Percentiles rank a stretch among this genome's conserved stretches.
Evolutionary conservation across 2,797 vertebrate species (phyloP).

Genomic region (Taenioides sp.): DNA sequence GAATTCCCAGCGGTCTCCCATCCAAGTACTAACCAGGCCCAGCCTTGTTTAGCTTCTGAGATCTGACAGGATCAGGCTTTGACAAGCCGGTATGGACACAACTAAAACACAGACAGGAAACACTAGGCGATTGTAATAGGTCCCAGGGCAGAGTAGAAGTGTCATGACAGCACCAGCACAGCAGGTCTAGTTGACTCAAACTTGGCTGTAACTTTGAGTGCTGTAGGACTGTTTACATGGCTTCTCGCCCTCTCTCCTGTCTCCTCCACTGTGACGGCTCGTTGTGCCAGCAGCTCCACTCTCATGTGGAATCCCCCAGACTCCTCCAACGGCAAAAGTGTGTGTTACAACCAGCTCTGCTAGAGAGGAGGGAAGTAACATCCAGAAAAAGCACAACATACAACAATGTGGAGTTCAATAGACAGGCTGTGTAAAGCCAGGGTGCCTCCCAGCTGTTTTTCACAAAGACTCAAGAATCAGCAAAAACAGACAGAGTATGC

Average conservation of each 20-base stretch:
- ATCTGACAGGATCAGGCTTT: too few relatives aligned
- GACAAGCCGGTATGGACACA: too few relatives aligned
- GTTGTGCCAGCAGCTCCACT: slow-evolving; percentile 14
- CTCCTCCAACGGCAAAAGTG: slow-evolving; percentile 20
- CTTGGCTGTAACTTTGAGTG: slow-evolving; percentile 30
- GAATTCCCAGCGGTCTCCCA: too few relatives aligned
- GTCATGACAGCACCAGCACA: not conserved
- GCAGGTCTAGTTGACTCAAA: slow-evolving; percentile 22
- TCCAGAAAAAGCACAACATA: slow-evolving; percentile 3
- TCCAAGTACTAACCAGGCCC: too few relatives aligned
- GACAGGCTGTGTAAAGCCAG: slow-evolving; percentile 24
- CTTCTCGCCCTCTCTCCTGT: slow-evolving; percentile 20
- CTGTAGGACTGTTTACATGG: slow-evolving; percentile 24
- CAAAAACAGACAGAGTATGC: slow-evolving; percentile 4
- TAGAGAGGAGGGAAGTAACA: not conserved
- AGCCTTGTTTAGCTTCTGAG: too few relatives aligned
- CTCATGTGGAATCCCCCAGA: slow-evolving; percentile 11
- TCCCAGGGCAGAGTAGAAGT: slow-evolving; percentile 19
- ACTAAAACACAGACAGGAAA: too few relatives aligned
- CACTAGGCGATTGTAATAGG: slow-evolving; percentile 15
- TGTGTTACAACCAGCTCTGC: not conserved
- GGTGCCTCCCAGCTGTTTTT: slow-evolving; percentile 35
- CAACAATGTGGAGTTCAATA: slow-evolving; percentile 20
- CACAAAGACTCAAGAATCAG: slow-evolving; percentile 24
- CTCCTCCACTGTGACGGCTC: slow-evolving; percentile 7